A percentile compares a stretch with the other conserved stretches of the same genome.
phyloP scores from a whole-genome alignment of 2,888 invertebrate genomes.

The Argyresthia albistria region DNA sequence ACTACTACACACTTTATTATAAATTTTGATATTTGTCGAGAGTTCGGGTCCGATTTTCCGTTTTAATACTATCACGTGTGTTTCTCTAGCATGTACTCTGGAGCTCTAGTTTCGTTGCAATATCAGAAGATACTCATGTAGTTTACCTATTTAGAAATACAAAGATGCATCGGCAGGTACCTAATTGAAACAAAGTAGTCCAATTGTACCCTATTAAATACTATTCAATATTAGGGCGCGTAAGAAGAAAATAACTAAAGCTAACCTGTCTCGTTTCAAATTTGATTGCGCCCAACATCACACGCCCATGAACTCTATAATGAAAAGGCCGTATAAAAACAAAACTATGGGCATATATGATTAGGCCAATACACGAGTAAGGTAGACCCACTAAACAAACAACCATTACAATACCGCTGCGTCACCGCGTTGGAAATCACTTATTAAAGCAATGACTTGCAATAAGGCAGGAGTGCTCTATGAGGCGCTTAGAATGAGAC shows the following conservation, averaged over 20 bases:
- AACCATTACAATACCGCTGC: constrained; percentile 63
- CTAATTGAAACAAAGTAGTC: too few species aligned
- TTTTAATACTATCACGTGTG: too few species aligned
- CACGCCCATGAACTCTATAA: constrained; percentile 71
- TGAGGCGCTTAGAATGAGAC: constrained; percentile 21
- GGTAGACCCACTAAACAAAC: constrained; percentile 72
- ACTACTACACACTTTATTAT: too few species aligned
- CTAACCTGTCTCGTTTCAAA: constrained; percentile 66
- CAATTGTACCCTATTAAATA: too few species aligned
- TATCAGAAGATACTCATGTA: too few species aligned
- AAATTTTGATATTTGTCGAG: too few species aligned
- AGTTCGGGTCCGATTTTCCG: too few species aligned
- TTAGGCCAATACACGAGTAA: constrained; percentile 70
- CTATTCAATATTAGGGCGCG: constrained; percentile 11
- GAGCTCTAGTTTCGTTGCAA: too few species aligned
- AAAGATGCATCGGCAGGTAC: too few species aligned
- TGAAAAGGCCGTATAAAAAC: constrained; percentile 67
- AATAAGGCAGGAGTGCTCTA: constrained; percentile 47
- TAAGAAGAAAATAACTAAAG: constrained; percentile 57
- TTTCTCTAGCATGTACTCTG: too few species aligned
- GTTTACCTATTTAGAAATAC: too few species aligned
- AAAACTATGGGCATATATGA: constrained; percentile 71
- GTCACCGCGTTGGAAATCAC: constrained; percentile 69
- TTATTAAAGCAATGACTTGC: constrained; percentile 69
- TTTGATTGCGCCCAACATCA: constrained; percentile 68